Base-by-base conservation (phyloP, 1,140 invertebrate genomes). In the Episyrphus balteatus region DNA sequence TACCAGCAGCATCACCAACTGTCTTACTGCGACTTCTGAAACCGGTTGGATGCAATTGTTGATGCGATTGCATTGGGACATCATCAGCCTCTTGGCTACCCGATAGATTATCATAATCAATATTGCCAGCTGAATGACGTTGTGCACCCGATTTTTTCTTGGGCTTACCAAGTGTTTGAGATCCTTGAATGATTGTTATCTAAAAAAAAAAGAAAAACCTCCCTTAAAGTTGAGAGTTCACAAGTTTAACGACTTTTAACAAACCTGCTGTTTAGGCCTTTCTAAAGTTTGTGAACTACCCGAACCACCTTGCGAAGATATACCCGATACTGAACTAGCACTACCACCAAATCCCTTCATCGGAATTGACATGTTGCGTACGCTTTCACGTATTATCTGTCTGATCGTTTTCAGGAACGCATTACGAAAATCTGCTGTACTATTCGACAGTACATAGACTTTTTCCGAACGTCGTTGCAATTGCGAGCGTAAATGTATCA, bases 401-500 rank as follows among this genome's bases (percentile, higher is more conserved):
- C 92, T 78, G 55, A 97, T 96, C 40, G 92, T 95, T 70, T 92
- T 92, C 52, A 98, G 76, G 75, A 97, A 96, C 53, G 91, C 90
- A 69, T 94, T 93, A 55, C 93, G 82, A 68, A 95, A 95, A 65
- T 96, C 92, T 44, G 83, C 83, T 26, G 92, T 94, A 69, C 92
- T 94, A 73, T 96, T 98, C 10, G 92, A 94, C 50, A 98, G 78
- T 53, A 96, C 90, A 67, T 97, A 98, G 50, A 96, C 84, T 73
- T 96, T 96, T 71, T 98, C 93, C 13, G 91, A 92, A 54, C 93
- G 79, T 48, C 91, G 80, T 63, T 95, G 90, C 47, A 92, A 76
- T 70, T 94, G 92, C 66, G 88, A 93, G 56, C 92, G 79, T 47
- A 95, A 75, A 70, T 97, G 92, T 54, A 97, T 92, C 44, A 98